phyloP scores from a whole-genome alignment of 2,113 vertebrate species.

The Thalassarche chlororhynchos region DNA sequence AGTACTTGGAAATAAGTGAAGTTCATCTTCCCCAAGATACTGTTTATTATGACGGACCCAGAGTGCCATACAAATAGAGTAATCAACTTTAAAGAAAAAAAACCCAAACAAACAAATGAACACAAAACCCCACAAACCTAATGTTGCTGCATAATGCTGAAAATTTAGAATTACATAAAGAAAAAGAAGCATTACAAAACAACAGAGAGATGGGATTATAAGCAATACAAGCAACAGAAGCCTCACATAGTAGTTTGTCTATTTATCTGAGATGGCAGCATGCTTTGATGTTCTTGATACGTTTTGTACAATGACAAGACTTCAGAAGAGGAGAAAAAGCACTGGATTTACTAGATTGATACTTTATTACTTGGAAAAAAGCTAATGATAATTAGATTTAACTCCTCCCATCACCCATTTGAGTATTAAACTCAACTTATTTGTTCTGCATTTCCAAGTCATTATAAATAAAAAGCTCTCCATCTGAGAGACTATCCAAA shows the following conservation, averaged over 20 bases:
- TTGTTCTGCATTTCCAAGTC: neutral
- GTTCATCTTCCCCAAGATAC: neutral
- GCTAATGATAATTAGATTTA: neutral
- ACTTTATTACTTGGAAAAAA: neutral
- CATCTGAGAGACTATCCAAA: neutral
- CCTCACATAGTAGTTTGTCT: neutral
- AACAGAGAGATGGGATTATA: neutral
- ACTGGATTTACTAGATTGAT: neutral
- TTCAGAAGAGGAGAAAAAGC: neutral
- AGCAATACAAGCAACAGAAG: neutral
- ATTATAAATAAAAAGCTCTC: neutral
- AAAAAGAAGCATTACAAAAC: neutral
- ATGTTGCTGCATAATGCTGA: neutral
- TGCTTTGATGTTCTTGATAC: neutral
- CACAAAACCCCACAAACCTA: neutral
- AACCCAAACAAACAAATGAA: rapidly evolving
- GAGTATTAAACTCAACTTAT: neutral
- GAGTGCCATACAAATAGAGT: neutral
- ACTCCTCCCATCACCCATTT: neutral
- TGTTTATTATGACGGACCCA: neutral
- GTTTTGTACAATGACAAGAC: neutral
- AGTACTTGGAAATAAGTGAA: neutral
- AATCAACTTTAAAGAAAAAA: neutral
- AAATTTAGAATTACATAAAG: neutral
- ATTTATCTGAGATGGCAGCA: neutral